These are phyloP conservation scores for Apoda limacodes DNA, from an alignment of 2,888 invertebrate genomes.

Conservation along the genomic window DNA sequence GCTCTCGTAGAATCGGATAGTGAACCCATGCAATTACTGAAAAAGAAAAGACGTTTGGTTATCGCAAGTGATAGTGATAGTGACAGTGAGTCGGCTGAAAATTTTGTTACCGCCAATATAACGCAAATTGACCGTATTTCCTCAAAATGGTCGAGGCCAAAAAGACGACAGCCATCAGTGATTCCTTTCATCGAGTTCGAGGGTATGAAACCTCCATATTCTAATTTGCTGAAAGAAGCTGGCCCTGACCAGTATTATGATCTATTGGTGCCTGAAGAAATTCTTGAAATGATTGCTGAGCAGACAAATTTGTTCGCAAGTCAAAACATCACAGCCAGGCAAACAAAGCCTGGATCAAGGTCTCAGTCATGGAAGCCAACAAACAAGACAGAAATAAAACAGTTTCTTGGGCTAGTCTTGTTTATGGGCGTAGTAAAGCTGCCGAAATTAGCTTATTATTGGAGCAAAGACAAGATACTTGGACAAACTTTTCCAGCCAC, in stretches of 20 bases:
- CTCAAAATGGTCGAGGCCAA: slow-evolving; percentile 23
- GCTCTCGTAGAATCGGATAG: slow-evolving; percentile 21
- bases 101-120: slow-evolving; percentile 25
- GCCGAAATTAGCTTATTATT: slow-evolving; percentile 15
- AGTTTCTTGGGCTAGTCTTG: slow-evolving; percentile 8
- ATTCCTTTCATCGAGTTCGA: slow-evolving; percentile 22
- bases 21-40: slow-evolving; percentile 22
- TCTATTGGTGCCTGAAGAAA: slow-evolving; percentile 7
- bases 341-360: slow-evolving; percentile 2
- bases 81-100: slow-evolving; percentile 24
- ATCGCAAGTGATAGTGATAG: slow-evolving; percentile 24
- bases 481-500: slow-evolving; percentile 21
- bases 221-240: slow-evolving; percentile 20
- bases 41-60: slow-evolving; percentile 24
- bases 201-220: slow-evolving; percentile 21
- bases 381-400: slow-evolving; percentile 11
- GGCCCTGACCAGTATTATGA: slow-evolving; percentile 4
- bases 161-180: slow-evolving; percentile 23
- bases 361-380: slow-evolving; percentile 13
- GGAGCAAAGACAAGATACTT: slow-evolving; percentile 21
- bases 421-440: slow-evolving; percentile 1
- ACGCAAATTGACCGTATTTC: slow-evolving; percentile 22
- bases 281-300: slow-evolving; percentile 6
- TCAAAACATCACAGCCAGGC: slow-evolving; percentile 2
- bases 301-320: slow-evolving; percentile 2